Conservation (phyloP, 2,888 invertebrate genomes). For the Melipona bicolor region DNA sequence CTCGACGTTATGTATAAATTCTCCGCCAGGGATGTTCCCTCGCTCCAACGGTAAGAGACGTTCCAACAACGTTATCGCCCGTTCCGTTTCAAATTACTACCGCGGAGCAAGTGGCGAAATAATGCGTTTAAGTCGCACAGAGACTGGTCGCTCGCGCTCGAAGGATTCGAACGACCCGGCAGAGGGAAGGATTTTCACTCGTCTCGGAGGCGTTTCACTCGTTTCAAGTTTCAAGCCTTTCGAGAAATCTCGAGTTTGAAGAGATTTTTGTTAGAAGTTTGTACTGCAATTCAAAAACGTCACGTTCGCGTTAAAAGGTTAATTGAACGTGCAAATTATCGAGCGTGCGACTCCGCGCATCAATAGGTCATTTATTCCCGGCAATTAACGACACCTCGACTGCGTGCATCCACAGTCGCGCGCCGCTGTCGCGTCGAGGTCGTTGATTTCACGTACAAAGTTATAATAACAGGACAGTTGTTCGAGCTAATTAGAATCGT, state of each 20-base stretch:
- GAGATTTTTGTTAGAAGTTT: too few species aligned
- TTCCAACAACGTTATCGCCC: not conserved
- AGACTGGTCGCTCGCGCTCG: too few species aligned
- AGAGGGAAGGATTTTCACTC: too few species aligned
- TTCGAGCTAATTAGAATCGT: not conserved
- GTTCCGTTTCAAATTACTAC: too few species aligned
- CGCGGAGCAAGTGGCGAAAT: not conserved
- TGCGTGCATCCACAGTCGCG: not conserved
- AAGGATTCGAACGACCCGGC: too few species aligned
- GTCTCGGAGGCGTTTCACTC: too few species aligned
- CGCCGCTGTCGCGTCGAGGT: not conserved
- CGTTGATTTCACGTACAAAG: not conserved
- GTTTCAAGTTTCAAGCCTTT: too few species aligned
- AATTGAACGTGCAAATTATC: not conserved
- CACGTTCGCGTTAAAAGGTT: not conserved
- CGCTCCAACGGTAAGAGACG: not conserved
- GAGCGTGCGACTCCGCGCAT: not conserved
- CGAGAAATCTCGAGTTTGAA: too few species aligned
- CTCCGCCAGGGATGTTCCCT: not conserved
- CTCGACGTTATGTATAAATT: constrained; percentile 20
- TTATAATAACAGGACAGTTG: not conserved
- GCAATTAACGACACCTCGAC: not conserved
- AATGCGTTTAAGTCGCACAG: not conserved
- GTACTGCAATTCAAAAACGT: too few species aligned
- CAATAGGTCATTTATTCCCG: not conserved